Conservation (phyloP, 2,888 invertebrate species). For the Eupithecia pulchellata region DNA sequence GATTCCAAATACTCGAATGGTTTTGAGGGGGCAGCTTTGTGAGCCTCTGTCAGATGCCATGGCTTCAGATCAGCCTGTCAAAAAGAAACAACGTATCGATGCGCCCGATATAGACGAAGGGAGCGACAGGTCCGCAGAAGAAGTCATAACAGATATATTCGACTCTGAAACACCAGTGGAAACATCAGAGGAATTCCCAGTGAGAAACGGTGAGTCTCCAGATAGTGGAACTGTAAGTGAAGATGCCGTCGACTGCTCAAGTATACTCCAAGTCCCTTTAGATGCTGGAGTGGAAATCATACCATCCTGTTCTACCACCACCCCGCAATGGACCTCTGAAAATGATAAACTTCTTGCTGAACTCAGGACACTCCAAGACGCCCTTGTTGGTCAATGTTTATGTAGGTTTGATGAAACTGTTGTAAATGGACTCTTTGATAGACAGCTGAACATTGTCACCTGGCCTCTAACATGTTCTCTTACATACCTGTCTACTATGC, state of each 20-base stretch:
- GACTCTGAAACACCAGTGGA: conserved; percentile 75
- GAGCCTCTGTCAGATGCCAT: conserved; percentile 85
- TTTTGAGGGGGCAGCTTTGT: conserved; percentile 86
- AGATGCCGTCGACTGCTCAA: conserved; percentile 81
- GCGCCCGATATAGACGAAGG: conserved; percentile 86
- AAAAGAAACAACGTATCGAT: conserved; percentile 92
- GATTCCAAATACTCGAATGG: conserved; percentile 75
- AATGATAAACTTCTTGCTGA: conserved; percentile 79
- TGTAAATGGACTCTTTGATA: conserved; percentile 89
- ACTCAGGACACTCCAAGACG: conserved; percentile 86
- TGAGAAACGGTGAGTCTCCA: conserved; percentile 78
- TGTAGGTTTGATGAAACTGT: conserved; percentile 90
- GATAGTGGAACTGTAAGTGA: conserved; percentile 82
- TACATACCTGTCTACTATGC: conserved; percentile 93
- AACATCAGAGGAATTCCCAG: conserved; percentile 73
- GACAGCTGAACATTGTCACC: conserved; percentile 80
- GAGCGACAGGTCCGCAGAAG: conserved; percentile 81
- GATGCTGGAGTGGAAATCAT: conserved; percentile 68
- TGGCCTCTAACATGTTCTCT: conserved; percentile 85
- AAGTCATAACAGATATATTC: conserved; percentile 75
- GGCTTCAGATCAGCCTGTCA: conserved; percentile 93
- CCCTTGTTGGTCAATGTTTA: conserved; percentile 90
- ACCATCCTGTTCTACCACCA: conserved; percentile 74
- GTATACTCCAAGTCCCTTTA: conserved; percentile 69
- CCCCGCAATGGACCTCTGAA: conserved; percentile 68